Base-by-base conservation (phyloP, 2,113 vertebrate species). In the Morphnarchus princeps region DNA sequence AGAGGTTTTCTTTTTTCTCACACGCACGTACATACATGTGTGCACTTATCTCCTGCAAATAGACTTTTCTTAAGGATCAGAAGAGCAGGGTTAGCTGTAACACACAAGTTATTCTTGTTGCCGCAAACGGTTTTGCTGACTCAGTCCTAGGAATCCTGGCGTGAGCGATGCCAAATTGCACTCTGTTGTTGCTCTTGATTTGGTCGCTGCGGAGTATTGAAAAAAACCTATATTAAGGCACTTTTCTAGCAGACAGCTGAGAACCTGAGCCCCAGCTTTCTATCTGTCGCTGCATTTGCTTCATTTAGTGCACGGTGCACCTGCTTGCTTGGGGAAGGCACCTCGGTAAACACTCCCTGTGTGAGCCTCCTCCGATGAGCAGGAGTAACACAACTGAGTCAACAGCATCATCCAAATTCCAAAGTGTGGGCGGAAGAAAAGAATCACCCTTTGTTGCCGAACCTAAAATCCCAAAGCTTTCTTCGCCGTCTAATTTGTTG, bases 361-460 rank as follows among this genome's bases (percentile, higher is more conserved):
- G 25, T 9, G 40, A 71, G 49, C 42, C 58, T 77, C 62, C 47
- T 47, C 25, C 5, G 82, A 47, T 2, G 0, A 55, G 63, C 77
- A 18, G 87, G 73, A 93, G 72, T 6, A 87, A 70, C 9, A 4
- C 81, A 38, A 72, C 89, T 25, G 74, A 97, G 84, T 73, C 94
- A 83, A 70, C 84, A 52, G 93, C 91, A 93, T 87, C 91, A 42
- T 83, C 89, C 74, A 19, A 7, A 65, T 85, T 76, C 84, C 67
- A 18, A 13, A 66, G 73, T 2, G 90, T 87, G 89, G 86, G 91
- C 3, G 89, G 93, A 89, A 82, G 69, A 70, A 71, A 67, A 94
- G 92, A 95, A 90, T 87, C 62, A 2, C 76, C 80, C 81, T 96
- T 92, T 93, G 89, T 93, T 92, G 88, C 85, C 1, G 69, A 90